A percentile compares a stretch with the other conserved stretches of the same genome.
These are phyloP conservation scores for Naso thynnoides DNA, from an alignment of 2,797 vertebrate species.

Conservation along the genomic window DNA sequence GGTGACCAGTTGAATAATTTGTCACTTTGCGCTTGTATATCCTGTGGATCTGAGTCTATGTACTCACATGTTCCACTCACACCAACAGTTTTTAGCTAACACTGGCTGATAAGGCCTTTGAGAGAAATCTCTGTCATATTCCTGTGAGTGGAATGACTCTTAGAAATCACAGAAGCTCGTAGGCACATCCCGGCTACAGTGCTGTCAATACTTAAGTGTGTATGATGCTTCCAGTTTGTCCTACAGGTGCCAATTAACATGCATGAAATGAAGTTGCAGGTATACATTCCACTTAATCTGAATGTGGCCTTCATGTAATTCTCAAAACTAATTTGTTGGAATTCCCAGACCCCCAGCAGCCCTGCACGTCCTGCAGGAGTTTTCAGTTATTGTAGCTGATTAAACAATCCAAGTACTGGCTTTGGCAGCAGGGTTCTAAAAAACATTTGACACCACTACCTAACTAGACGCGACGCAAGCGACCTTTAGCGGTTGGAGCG, in stretches of 20 bases:
- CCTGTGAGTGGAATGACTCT: too few species aligned
- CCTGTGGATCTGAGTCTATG: neutral
- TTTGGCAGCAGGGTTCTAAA: too few species aligned
- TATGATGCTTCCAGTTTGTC: neutral
- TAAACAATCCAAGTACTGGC: neutral
- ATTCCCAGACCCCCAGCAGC: neutral
- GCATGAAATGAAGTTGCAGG: neutral
- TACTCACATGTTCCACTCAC: neutral
- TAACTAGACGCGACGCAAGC: too few species aligned
- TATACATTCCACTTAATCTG: neutral
- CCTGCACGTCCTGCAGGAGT: neutral
- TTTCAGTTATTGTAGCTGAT: neutral
- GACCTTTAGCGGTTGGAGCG: too few species aligned
- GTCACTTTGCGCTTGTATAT: neutral
- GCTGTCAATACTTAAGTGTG: neutral
- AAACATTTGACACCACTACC: too few species aligned
- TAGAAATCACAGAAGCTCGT: neutral
- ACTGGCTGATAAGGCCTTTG: neutral
- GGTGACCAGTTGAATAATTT: slow-evolving; percentile 4
- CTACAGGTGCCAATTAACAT: neutral
- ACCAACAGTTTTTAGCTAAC: neutral
- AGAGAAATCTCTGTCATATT: too few species aligned
- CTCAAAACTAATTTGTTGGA: neutral
- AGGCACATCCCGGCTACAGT: neutral
- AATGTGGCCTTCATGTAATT: neutral